Percentiles rank a stretch among this genome's conserved stretches.
Conservation (phyloP, 1,140 invertebrate genomes). For the Hycleus phaleratus region DNA sequence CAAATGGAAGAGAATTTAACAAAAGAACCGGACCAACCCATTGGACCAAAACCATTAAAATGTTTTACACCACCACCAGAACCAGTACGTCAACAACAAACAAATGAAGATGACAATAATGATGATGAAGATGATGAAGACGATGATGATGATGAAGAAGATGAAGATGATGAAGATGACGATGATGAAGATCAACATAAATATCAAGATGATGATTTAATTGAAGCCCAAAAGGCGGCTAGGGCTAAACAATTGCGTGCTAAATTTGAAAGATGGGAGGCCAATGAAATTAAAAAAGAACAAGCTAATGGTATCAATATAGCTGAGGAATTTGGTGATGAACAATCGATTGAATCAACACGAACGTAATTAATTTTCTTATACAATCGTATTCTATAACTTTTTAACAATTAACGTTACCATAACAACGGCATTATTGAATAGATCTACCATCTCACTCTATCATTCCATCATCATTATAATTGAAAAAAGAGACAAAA, state of each 20-base stretch:
- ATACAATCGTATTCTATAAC: not conserved
- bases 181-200: conserved; percentile 54
- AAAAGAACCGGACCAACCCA: conserved; percentile 51
- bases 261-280: conserved; percentile 88
- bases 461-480: too few relatives aligned
- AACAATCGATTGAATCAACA: conserved; percentile 64
- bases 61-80: conserved; percentile 82
- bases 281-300: conserved; percentile 55
- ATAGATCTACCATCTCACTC: too few relatives aligned
- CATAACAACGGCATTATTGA: too few relatives aligned
- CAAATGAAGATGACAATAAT: conserved; percentile 43
- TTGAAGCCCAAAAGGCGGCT: conserved; percentile 68
- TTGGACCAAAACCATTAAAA: conserved; percentile 73
- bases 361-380: conserved; percentile 43
- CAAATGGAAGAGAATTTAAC: conserved; percentile 70
- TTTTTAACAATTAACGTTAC: too few relatives aligned
- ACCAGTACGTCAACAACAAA: conserved; percentile 44
- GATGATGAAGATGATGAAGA: conserved; percentile 46
- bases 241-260: conserved; percentile 78
- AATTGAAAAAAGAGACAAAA: too few relatives aligned
- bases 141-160: conserved; percentile 50
- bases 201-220: conserved; percentile 45
- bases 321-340: conserved; percentile 47
- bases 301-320: conserved; percentile 37
- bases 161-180: conserved; percentile 40